Conservation (phyloP, 2,888 invertebrate genomes). For the Orchestes rusci region DNA sequence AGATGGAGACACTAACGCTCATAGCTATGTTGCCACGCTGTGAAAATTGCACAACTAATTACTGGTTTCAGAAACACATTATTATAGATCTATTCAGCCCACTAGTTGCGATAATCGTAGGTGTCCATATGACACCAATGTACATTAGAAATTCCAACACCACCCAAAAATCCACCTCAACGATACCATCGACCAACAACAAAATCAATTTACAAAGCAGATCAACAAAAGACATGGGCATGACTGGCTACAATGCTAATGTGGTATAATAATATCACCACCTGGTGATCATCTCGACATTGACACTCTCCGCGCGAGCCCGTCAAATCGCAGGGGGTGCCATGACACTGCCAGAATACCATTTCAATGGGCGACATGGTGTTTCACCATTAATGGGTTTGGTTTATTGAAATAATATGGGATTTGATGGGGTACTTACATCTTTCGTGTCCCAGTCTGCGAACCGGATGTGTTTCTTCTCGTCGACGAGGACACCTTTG, state of each 20-base stretch:
- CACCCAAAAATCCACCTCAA: no score
- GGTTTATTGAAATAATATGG: neutral
- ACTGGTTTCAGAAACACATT: no score
- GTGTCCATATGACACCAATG: no score
- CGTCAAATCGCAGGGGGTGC: slow-evolving; percentile 16
- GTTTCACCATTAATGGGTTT: neutral
- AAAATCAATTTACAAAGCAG: slow-evolving; percentile 24
- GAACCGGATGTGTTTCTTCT: slow-evolving; percentile 90
- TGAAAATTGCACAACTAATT: no score
- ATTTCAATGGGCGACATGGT: neutral
- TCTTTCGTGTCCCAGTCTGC: slow-evolving; percentile 90
- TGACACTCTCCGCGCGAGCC: slow-evolving; percentile 30
- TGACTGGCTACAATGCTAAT: slow-evolving; percentile 33
- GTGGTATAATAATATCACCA: slow-evolving; percentile 38
- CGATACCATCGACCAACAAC: slow-evolving; percentile 24
- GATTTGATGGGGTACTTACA: slow-evolving; percentile 50
- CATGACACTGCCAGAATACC: slow-evolving; percentile 8
- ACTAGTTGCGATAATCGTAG: no score
- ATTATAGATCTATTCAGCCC: no score
- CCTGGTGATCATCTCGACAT: slow-evolving; percentile 35
- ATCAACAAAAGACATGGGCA: slow-evolving; percentile 19
- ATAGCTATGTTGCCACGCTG: no score
- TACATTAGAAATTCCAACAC: no score
- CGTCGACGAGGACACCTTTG: slow-evolving; percentile 73
- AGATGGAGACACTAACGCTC: no score